Conservation (phyloP, 1,140 invertebrate species). For the Zaprionus capensis region DNA sequence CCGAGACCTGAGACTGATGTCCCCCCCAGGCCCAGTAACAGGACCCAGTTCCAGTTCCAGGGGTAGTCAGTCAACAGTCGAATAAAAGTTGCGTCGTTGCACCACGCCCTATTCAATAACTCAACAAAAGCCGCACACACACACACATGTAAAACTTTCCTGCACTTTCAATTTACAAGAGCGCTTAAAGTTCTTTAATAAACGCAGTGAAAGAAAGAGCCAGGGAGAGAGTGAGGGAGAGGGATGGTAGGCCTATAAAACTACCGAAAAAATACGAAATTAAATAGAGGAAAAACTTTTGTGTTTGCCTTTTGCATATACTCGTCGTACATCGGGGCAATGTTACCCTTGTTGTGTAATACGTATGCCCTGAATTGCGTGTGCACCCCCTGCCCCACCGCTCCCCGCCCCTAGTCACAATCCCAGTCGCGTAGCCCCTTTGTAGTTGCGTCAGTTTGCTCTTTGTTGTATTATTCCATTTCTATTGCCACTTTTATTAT, state of each 20-base stretch:
- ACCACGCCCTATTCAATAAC: constrained; percentile 76
- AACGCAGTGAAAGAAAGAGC: constrained; percentile 21
- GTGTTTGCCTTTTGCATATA: constrained; percentile 39
- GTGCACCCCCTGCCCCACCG: constrained; percentile 28
- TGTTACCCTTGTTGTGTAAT: constrained; percentile 77
- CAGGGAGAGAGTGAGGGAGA: constrained; percentile 15
- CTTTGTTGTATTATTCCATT: constrained; percentile 42
- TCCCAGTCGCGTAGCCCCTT: background rate
- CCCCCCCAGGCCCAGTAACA: constrained; percentile 1
- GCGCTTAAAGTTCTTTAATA: constrained; percentile 55
- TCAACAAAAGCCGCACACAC: constrained; percentile 62
- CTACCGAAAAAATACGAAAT: constrained; percentile 13
- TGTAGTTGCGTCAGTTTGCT: constrained; percentile 14
- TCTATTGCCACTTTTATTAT: constrained; percentile 67
- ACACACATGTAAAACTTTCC: constrained; percentile 51
- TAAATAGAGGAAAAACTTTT: constrained; percentile 12
- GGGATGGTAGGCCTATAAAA: constrained; percentile 7
- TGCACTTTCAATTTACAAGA: constrained; percentile 71
- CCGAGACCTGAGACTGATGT: constrained; percentile 14
- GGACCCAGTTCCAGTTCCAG: constrained; percentile 29
- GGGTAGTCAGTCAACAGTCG: constrained; percentile 51
- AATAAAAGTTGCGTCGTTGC: constrained; percentile 36
- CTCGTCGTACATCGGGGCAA: constrained; percentile 39
- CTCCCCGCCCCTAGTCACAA: background rate
- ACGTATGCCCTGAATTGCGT: constrained; percentile 60